phyloP scores from a whole-genome alignment of 2,888 invertebrate genomes.

The Marronus borbonicus region DNA sequence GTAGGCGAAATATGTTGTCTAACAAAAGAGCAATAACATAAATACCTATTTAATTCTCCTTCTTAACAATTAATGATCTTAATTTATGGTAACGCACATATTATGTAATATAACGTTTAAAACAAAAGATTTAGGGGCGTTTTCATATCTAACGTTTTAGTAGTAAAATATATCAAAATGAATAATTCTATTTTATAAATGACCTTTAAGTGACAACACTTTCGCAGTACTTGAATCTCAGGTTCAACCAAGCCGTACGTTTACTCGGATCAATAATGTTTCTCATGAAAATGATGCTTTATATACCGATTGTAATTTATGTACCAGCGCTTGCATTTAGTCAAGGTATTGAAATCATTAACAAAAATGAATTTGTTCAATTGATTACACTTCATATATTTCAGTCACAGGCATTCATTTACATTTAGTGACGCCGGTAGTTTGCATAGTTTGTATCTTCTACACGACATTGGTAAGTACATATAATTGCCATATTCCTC shows the following conservation, averaged over 20 bases:
- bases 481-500: not conserved
- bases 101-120: too few relatives aligned
- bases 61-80: too few relatives aligned
- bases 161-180: conserved; percentile 13
- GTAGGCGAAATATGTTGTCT: too few relatives aligned
- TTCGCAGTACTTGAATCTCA: conserved; percentile 79
- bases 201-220: conserved; percentile 51
- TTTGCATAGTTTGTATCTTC: conserved; percentile 91
- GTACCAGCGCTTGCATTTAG: conserved; percentile 90
- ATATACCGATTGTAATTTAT: conserved; percentile 89
- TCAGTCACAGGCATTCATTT: conserved; percentile 87
- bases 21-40: too few relatives aligned
- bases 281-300: conserved; percentile 82
- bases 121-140: conserved; percentile 2
- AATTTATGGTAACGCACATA: not conserved
- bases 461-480: conserved; percentile 89
- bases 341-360: conserved; percentile 74
- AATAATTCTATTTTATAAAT: conserved; percentile 50
- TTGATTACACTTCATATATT: conserved; percentile 60
- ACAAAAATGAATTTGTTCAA: conserved; percentile 19
- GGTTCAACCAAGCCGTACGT: conserved; percentile 80
- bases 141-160: conserved; percentile 44
- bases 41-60: too few relatives aligned
- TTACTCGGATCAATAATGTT: conserved; percentile 80
- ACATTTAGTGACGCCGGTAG: conserved; percentile 84